A percentile compares a stretch with the other conserved stretches of the same genome.
These are phyloP conservation scores for Columba janthina DNA, from an alignment of 2,113 vertebrate species.

Conservation along the genomic window DNA sequence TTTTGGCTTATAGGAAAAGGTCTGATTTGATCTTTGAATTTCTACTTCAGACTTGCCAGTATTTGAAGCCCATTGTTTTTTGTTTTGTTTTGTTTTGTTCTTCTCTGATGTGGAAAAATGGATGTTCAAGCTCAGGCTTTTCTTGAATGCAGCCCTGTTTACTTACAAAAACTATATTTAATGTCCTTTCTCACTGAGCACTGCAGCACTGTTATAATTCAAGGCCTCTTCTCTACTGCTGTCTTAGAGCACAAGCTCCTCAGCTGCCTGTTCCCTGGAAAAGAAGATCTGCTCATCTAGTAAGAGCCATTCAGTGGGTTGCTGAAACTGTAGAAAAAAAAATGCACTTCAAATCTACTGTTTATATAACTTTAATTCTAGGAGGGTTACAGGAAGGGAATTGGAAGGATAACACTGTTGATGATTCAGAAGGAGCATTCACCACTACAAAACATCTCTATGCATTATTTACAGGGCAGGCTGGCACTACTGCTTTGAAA, in stretches of 20 bases:
- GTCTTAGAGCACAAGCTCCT: neutral
- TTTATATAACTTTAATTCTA: neutral
- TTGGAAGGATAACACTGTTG: neutral
- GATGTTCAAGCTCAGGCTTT: neutral
- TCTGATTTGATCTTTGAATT: neutral
- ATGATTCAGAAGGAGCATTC: slow-evolving; percentile 7
- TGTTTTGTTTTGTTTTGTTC: neutral
- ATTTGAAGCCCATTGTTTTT: neutral
- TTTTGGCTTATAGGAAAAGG: neutral
- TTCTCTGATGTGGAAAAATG: neutral
- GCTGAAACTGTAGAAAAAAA: neutral
- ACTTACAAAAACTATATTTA: neutral
- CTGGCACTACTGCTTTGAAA: slow-evolving; percentile 17
- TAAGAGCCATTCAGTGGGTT: neutral
- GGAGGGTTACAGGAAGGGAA: neutral
- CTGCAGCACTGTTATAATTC: neutral
- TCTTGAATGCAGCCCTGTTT: neutral
- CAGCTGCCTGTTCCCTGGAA: neutral
- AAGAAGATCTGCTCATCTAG: neutral
- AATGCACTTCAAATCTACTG: neutral
- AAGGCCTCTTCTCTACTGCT: neutral
- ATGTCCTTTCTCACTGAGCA: neutral
- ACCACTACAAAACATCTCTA: neutral
- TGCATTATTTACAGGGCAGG: slow-evolving; percentile 52
- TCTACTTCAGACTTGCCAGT: neutral